Base-by-base conservation (phyloP, 2,888 invertebrate species). In the Conops quadrifasciatus region DNA sequence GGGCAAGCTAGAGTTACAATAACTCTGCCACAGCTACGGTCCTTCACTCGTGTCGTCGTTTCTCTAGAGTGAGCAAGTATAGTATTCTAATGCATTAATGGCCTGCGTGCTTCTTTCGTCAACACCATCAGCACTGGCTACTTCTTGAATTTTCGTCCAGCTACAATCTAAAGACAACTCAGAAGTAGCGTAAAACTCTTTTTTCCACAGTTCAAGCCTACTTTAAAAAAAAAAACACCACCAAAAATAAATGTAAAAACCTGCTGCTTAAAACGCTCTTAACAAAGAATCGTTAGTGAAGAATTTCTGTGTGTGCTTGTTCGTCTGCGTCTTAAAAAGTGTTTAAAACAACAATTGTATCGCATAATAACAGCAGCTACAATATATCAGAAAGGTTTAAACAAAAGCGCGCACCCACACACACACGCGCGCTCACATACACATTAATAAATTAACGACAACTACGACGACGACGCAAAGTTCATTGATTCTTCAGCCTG, bases 401-500 rank as follows among this genome's bases (percentile, higher is more conserved):
- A 66, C 19, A 67, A 45, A 53, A 58, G 24, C 36, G 28, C 66
- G 67, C 47, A 43, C 24, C 24, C 60, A 62, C 67, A 70, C n/a
- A 62, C 64, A 56, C 49, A 60, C 68, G 58, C 63, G 53, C 71
- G 49, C 67, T 36, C 36, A 9, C 9, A 36, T 9, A 36, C 36
- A 9, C 36, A 7, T 36, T 36, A 36, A 9, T 36, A 36, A 36
- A 36, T 7, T 36, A 4, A 4, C 5, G 5, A 36, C 4, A 36
- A 36, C 36, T 9, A 36, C 36, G 36, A 36, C 36, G 9, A 4
- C 36, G 36, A 36, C 36, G 75, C 75, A 76, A 76, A 76, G 78
- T 78, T 78, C 78, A 76, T 78, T 78, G 78, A 74, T 77, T 76
- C 78, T 75, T 76, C 62, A 72, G 71, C 63, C n/a, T 49, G 49